Evolutionary conservation across 2,888 invertebrate species (phyloP).

Genomic region (Latrodectus elegans): DNA sequence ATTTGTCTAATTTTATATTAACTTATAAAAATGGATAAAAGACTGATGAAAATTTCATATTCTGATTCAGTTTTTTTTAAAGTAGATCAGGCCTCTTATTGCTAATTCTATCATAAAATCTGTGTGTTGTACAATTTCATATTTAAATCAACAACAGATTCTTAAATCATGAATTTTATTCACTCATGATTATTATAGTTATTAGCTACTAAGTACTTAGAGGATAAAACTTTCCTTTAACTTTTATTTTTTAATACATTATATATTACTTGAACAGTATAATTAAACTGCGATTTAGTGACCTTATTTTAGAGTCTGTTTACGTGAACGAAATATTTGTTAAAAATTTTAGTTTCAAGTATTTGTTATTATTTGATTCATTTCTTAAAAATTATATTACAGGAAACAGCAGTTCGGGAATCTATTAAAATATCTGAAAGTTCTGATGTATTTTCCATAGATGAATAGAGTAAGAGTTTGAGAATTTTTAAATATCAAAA

Average conservation of each 20-base stretch:
- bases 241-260: not conserved
- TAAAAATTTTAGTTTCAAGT: not conserved
- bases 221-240: not conserved
- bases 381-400: constrained; percentile 34
- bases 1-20: no score
- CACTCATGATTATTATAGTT: no score
- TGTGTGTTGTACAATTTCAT: no score
- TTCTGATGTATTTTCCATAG: constrained; percentile 54
- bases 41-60: no score
- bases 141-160: no score
- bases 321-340: not conserved
- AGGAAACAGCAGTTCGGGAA: constrained; percentile 73
- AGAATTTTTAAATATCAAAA: no score
- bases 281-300: not conserved
- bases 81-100: no score
- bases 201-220: no score
- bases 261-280: not conserved
- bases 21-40: no score
- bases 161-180: no score
- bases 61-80: no score
- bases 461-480: constrained; percentile 24
- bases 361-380: not conserved
- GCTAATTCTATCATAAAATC: no score
- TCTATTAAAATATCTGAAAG: constrained; percentile 57
- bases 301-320: not conserved